Evolutionary conservation across 1,140 invertebrate species (phyloP).

Genomic region (Aphis craccivora): DNA sequence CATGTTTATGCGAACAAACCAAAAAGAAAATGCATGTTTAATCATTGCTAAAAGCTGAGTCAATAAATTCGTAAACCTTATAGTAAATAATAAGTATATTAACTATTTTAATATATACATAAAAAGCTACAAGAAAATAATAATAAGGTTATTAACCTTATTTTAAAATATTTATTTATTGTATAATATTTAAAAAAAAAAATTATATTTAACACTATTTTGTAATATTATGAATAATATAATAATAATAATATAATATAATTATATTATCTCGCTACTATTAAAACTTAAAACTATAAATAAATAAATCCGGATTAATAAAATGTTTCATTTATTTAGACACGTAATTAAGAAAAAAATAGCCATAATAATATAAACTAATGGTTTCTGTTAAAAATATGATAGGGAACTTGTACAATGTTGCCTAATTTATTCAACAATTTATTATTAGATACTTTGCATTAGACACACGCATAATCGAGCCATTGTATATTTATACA

Average conservation of each 20-base stretch:
- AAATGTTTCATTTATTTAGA: neutral
- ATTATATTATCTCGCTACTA: no score
- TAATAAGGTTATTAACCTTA: no score
- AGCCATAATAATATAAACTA: neutral
- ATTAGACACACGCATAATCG: neutral
- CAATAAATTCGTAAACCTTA: neutral
- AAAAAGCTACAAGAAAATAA: neutral
- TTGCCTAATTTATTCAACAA: constrained; percentile 2
- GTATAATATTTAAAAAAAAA: no score
- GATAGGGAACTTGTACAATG: neutral
- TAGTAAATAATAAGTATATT: neutral
- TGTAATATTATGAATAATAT: neutral
- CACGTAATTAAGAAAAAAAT: neutral
- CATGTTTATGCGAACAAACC: neutral
- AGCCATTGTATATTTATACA: neutral
- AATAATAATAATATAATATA: neutral
- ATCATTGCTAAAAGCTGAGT: neutral
- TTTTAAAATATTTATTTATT: no score
- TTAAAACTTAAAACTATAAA: neutral
- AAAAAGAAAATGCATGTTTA: neutral
- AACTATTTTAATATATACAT: neutral
- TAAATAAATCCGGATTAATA: neutral
- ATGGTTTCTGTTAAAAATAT: neutral
- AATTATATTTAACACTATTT: neutral
- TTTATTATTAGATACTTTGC: neutral